Base-by-base conservation (phyloP, 2,113 vertebrate species). In the Pelusios castaneus region DNA sequence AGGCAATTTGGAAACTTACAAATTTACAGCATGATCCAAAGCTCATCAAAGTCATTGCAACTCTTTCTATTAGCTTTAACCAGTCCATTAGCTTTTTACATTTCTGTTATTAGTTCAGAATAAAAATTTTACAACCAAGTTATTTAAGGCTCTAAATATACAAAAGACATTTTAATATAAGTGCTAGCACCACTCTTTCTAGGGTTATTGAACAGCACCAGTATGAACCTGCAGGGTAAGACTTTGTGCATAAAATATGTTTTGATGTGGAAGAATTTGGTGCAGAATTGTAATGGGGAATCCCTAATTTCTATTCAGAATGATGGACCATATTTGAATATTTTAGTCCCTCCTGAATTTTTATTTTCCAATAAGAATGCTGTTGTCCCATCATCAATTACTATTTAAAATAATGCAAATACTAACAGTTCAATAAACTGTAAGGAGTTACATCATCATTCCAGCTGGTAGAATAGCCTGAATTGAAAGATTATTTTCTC, bases 361-460 rank as follows among this genome's bases (percentile, higher is more conserved):
- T 95, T 97, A 94, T 87, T 95, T 94, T 77, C 83, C 78, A 79
- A 27, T 88, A 89, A 84, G 51, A 94, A 90, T 89, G 38, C 31
- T 76, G 6, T 63, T 85, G 90, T 93, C 83, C 52, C 82, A 55
- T 80, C 22, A 51, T 22, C 70, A 60, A 45, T 29, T 25, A 1
- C 91, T 94, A 82, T 92, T 88, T 88, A 91, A 91, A 94, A 82
- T 89, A 87, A 88, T 80, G 45, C 55, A 94, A 95, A 73, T 75
- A 79, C 31, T 93, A 47, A 14, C 81, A 95, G 75, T 12, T 21
- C 38, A 88, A 93, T 87, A 31, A 5, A 31, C 58, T 31, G 8
- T 70, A 91, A 76, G 24, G 84, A 60, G 31, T 56, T 51, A 56
- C 89, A 73, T 49, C 4, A 11, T 52, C 38, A 86, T 91, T 95